Evolutionary conservation across 1,140 invertebrate species (phyloP).

Genomic region (Brachionus sp.): DNA sequence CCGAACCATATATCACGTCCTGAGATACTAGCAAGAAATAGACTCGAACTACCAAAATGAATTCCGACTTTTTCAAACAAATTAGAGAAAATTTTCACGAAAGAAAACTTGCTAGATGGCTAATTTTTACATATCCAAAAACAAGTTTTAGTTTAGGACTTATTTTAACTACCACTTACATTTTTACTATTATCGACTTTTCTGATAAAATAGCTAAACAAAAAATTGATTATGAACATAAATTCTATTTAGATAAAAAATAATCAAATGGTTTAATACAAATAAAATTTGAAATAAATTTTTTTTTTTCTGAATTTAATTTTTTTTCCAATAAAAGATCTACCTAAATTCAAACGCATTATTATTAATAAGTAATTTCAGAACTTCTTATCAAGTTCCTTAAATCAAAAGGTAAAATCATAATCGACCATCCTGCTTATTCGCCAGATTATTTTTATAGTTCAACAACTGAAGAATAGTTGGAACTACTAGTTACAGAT

Average conservation of each 20-base stretch:
- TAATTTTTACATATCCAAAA: conserved; percentile 1
- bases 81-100: conserved; percentile 11
- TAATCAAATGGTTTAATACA: not conserved
- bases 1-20: conserved; percentile 2
- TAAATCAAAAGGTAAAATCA: too few relatives aligned
- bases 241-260: not conserved
- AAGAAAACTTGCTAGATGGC: not conserved
- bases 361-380: too few relatives aligned
- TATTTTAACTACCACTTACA: not conserved
- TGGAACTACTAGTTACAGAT: too few relatives aligned
- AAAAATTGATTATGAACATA: not conserved
- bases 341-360: too few relatives aligned
- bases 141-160: conserved; percentile 4
- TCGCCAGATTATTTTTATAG: too few relatives aligned
- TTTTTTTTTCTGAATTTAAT: not conserved
- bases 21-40: conserved; percentile 13
- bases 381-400: too few relatives aligned
- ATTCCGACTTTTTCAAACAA: not conserved
- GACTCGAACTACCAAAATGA: not conserved
- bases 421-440: too few relatives aligned
- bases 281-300: not conserved
- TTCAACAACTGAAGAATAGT: too few relatives aligned
- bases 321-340: too few relatives aligned
- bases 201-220: not conserved
- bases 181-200: not conserved